A percentile compares a stretch with the other conserved stretches of the same genome.
phyloP scores from a whole-genome alignment of 1,140 invertebrate genomes.

The Pectinophora gossypiella region DNA sequence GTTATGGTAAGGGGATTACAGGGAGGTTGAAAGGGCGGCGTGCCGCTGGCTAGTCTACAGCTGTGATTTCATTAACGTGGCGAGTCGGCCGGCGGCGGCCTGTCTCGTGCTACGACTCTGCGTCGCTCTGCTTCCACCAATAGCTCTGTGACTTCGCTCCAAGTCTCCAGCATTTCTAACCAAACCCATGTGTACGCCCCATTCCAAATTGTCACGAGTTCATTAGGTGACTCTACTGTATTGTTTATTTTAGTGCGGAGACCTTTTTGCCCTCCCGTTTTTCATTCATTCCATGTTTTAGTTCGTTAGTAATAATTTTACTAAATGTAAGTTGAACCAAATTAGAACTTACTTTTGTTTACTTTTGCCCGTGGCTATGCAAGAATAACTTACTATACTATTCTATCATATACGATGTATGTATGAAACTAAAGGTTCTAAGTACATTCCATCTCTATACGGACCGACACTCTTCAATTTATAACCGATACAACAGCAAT shows the following conservation, averaged over 20 bases:
- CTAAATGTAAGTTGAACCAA: constrained; percentile 1
- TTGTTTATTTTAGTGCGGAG: constrained; percentile 35
- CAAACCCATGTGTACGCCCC: constrained; percentile 29
- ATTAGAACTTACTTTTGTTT: no score
- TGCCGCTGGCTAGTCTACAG: not conserved
- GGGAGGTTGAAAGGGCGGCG: not conserved
- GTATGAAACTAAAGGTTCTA: no score
- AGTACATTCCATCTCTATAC: no score
- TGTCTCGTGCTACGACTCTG: no score
- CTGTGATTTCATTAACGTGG: constrained; percentile 14
- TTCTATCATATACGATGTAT: no score
- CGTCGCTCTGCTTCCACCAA: not conserved
- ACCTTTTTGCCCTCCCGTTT: constrained; percentile 27
- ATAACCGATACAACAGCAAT: no score
- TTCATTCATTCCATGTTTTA: constrained; percentile 18
- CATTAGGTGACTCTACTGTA: constrained; percentile 38
- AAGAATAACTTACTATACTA: no score
- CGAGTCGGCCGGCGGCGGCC: not conserved
- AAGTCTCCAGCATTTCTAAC: constrained; percentile 30
- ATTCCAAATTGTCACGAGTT: constrained; percentile 38
- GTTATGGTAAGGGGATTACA: not conserved
- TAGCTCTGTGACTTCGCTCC: not conserved
- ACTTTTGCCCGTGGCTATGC: no score
- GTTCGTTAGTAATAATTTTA: constrained; percentile 22
- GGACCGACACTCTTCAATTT: no score